A percentile compares a stretch with the other conserved stretches of the same genome.
Conservation (phyloP, 2,888 invertebrate genomes). For the Chaetoderma sp. region DNA sequence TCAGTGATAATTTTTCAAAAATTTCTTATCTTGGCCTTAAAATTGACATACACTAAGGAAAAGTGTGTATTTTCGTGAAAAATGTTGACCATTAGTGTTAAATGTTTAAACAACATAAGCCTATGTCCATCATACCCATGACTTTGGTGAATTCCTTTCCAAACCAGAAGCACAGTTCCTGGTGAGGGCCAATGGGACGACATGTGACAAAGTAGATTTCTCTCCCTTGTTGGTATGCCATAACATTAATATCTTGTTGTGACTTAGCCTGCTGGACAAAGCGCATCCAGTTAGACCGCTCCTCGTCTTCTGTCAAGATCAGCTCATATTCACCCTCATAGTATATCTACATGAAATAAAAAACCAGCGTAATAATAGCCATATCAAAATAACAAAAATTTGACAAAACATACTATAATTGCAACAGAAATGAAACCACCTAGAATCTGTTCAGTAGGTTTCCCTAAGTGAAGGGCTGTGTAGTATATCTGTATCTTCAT, state of each 20-base stretch:
- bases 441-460: too few relatives aligned
- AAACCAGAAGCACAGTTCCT: constrained; percentile 80
- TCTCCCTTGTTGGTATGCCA: constrained; percentile 74
- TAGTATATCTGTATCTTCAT: too few relatives aligned
- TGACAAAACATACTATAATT: too few relatives aligned
- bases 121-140: constrained; percentile 39
- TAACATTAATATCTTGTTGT: constrained; percentile 78
- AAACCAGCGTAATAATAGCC: neutral
- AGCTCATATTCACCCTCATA: constrained; percentile 26
- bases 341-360: constrained; percentile 35
- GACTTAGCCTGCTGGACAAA: constrained; percentile 78
- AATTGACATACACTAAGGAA: too few relatives aligned
- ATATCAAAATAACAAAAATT: too few relatives aligned
- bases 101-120: too few relatives aligned
- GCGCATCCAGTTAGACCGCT: constrained; percentile 81
- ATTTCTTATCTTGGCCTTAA: too few relatives aligned
- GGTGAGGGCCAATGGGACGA: constrained; percentile 74
- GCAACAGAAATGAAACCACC: too few relatives aligned
- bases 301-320: constrained; percentile 50
- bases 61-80: too few relatives aligned
- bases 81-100: too few relatives aligned
- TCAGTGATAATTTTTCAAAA: too few relatives aligned
- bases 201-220: constrained; percentile 56
- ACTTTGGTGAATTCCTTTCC: constrained; percentile 76
- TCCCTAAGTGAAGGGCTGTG: too few relatives aligned